Evolutionary conservation across 2,888 invertebrate species (phyloP).

Genomic region (Cephus runcator): DNA sequence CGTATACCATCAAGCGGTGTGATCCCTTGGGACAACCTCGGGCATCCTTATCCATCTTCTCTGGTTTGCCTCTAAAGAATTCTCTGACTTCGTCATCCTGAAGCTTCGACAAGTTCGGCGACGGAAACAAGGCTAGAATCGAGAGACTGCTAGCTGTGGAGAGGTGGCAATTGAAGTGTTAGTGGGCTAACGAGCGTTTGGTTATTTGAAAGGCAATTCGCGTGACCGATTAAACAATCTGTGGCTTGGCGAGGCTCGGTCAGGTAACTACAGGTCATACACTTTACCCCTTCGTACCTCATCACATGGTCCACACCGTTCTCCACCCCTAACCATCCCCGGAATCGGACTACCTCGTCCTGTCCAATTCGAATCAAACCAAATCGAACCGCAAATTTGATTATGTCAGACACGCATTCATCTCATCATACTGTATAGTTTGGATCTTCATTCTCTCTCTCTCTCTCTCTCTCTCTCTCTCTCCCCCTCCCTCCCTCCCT

Average conservation of each 20-base stretch:
- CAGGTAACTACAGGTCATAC: conserved; percentile 25
- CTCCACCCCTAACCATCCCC: neutral
- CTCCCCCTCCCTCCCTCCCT: too few species aligned
- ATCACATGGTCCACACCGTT: neutral
- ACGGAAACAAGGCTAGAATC: neutral
- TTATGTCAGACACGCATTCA: neutral
- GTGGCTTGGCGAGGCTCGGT: conserved; percentile 20
- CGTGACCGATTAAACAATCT: conserved; percentile 42
- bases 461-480: neutral
- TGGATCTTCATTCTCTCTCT: neutral
- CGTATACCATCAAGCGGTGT: neutral
- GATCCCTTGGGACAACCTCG: neutral
- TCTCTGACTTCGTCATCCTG: neutral
- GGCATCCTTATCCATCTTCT: neutral
- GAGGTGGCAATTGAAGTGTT: conserved; percentile 27
- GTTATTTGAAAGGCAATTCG: conserved; percentile 44
- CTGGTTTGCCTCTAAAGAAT: neutral
- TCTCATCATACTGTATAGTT: neutral
- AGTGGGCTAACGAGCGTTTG: conserved; percentile 40
- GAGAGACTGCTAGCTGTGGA: conserved; percentile 20
- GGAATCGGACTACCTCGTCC: neutral
- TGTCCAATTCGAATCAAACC: neutral
- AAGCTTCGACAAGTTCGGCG: neutral
- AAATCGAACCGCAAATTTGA: neutral
- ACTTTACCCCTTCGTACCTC: neutral